Conservation (phyloP, 2,888 invertebrate species). For the Agrenia bidenticulata region DNA sequence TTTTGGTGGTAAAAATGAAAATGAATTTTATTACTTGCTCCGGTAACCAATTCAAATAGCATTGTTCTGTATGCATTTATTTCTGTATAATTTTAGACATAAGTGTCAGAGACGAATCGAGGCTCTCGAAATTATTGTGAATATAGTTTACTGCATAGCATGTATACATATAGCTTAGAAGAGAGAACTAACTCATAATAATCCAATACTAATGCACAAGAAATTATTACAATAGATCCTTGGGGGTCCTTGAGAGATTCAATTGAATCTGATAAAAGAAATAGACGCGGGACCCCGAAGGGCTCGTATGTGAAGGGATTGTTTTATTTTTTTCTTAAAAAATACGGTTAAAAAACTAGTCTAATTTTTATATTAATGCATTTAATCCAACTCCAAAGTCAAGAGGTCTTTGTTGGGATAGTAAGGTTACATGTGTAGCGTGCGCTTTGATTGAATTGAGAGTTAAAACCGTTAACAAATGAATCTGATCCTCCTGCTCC, state of each 20-base stretch:
- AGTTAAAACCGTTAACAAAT: constrained; percentile 20
- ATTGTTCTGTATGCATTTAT: too few relatives aligned
- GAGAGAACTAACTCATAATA: too few relatives aligned
- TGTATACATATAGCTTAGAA: too few relatives aligned
- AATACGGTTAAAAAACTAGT: background rate
- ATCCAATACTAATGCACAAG: too few relatives aligned
- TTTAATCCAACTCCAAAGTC: background rate
- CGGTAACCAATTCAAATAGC: too few relatives aligned
- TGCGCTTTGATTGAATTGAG: background rate
- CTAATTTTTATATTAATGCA: background rate
- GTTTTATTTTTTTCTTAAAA: constrained; percentile 2
- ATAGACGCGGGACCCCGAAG: background rate
- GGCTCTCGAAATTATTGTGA: too few relatives aligned
- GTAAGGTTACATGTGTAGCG: background rate
- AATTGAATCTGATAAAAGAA: constrained; percentile 13
- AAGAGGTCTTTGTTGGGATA: background rate
- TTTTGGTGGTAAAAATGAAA: too few relatives aligned
- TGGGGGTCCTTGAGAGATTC: constrained; percentile 29
- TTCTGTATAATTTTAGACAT: too few relatives aligned
- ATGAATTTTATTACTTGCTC: too few relatives aligned
- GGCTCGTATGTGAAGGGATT: background rate
- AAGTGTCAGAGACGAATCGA: too few relatives aligned
- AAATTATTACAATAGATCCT: constrained; percentile 17
- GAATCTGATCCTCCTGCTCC: constrained; percentile 1
- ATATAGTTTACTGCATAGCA: too few relatives aligned